These are phyloP conservation scores for Seira ritae DNA, from an alignment of 2,888 invertebrate genomes.

Conservation along the genomic window DNA sequence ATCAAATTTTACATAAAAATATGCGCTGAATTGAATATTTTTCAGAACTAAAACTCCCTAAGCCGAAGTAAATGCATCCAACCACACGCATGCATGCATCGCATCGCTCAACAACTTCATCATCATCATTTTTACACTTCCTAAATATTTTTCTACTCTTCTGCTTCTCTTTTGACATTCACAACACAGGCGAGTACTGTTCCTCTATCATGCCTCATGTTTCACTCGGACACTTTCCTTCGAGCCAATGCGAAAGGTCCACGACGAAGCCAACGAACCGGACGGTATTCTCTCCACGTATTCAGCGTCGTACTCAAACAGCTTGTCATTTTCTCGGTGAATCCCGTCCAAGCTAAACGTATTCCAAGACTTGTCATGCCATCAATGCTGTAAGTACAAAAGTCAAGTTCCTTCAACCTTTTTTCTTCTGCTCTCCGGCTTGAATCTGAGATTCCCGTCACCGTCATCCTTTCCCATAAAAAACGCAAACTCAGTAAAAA, in stretches of 20 bases:
- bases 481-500: conserved; percentile 23
- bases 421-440: conserved; percentile 29
- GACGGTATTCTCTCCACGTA: not conserved
- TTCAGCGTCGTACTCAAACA: conserved; percentile 11
- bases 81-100: no score
- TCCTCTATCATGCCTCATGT: not conserved
- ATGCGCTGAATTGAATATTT: no score
- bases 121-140: no score
- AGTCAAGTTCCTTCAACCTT: conserved; percentile 57
- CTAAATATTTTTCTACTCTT: no score
- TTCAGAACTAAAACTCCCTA: no score
- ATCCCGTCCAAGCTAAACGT: not conserved
- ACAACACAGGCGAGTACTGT: not conserved
- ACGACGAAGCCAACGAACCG: conserved; percentile 61
- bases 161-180: not conserved
- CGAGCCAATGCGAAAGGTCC: conserved; percentile 51
- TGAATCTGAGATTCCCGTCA: conserved; percentile 29
- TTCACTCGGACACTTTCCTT: not conserved
- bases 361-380: not conserved
- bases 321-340: conserved; percentile 22
- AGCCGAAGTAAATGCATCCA: no score
- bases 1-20: no score
- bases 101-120: no score
- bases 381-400: conserved; percentile 1
- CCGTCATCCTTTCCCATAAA: conserved; percentile 18